phyloP scores from a whole-genome alignment of 2,888 invertebrate species.

The Andrena bucephala region DNA sequence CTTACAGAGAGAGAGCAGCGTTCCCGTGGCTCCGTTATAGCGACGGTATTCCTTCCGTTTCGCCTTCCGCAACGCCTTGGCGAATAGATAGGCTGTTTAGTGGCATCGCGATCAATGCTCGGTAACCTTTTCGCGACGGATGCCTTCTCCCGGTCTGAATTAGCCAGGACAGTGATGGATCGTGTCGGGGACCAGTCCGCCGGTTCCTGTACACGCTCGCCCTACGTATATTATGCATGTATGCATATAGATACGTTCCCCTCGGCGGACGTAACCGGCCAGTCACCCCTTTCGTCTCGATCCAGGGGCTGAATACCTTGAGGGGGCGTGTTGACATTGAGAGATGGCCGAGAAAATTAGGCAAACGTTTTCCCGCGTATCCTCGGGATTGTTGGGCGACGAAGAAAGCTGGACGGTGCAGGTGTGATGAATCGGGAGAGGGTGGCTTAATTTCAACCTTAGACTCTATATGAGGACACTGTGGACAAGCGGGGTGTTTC shows the following conservation, averaged over 20 bases:
- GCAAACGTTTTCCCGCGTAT: not conserved
- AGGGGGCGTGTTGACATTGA: constrained; percentile 52
- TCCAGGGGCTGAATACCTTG: constrained; percentile 55
- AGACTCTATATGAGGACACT: not conserved
- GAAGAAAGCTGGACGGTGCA: not conserved
- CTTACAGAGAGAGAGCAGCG: not conserved
- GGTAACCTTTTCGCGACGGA: constrained; percentile 67
- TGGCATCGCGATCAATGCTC: constrained; percentile 68
- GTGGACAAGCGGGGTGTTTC: not conserved
- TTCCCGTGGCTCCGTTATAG: not conserved
- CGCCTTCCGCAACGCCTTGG: not conserved
- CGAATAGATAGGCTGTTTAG: constrained; percentile 24
- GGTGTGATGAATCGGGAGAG: not conserved
- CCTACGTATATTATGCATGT: constrained; percentile 54
- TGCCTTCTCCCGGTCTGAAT: constrained; percentile 69
- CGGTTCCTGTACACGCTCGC: constrained; percentile 47
- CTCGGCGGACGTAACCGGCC: constrained; percentile 60
- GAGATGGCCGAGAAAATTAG: constrained; percentile 51
- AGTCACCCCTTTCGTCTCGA: constrained; percentile 59
- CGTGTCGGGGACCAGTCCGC: constrained; percentile 54
- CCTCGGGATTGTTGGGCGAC: not conserved
- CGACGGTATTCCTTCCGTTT: not conserved
- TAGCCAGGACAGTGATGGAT: constrained; percentile 79
- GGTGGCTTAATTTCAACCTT: not conserved
- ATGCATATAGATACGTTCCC: constrained; percentile 37